These are phyloP conservation scores for Stegophylla sp. DNA, from an alignment of 2,888 invertebrate species.

Conservation along the genomic window DNA sequence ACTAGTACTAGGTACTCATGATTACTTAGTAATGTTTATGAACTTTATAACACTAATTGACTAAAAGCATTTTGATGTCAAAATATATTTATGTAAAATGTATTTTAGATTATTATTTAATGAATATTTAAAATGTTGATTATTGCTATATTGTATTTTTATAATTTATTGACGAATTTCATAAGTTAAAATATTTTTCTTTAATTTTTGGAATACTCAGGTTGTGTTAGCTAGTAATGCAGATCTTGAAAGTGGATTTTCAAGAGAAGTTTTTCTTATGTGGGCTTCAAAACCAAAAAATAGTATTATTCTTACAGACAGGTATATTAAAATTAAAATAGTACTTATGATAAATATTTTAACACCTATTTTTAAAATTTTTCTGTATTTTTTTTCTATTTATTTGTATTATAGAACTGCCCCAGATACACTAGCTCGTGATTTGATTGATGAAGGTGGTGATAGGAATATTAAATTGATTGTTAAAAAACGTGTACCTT, in stretches of 20 bases:
- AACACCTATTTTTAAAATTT: background rate
- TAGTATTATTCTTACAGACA: conserved; percentile 90
- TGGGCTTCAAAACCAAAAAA: conserved; percentile 94
- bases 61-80: no score
- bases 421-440: conserved; percentile 80
- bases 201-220: conserved; percentile 63
- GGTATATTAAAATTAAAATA: conserved; percentile 65
- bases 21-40: no score
- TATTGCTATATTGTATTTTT: no score
- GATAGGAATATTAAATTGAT: conserved; percentile 76
- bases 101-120: no score
- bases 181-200: no score
- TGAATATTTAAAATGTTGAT: no score
- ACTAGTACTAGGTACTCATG: no score
- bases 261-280: conserved; percentile 89
- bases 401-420: conserved; percentile 70
- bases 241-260: conserved; percentile 94
- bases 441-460: conserved; percentile 79
- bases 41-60: no score
- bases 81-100: no score
- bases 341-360: background rate
- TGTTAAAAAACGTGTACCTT: conserved; percentile 73
- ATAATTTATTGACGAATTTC: no score
- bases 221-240: conserved; percentile 94
- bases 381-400: no score